Percentiles rank a stretch among this genome's conserved stretches.
Evolutionary conservation across 2,113 vertebrate species (phyloP).

Genomic region (Microtus oregoni): DNA sequence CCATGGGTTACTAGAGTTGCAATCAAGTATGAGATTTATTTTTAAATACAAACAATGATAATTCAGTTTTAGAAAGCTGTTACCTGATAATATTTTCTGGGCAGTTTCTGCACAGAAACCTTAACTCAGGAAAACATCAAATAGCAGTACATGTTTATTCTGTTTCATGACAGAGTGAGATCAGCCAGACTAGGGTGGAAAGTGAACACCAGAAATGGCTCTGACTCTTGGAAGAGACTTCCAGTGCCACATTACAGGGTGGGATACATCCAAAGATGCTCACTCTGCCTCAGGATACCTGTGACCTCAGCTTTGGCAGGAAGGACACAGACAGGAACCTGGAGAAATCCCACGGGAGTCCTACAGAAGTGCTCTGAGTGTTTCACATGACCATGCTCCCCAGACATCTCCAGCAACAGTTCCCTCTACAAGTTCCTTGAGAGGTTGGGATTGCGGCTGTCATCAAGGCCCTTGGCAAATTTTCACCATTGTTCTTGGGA

Average conservation of each 20-base stretch:
- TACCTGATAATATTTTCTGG: too few species aligned
- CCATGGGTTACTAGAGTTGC: too few species aligned
- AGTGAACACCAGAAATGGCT: background rate
- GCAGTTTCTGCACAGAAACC: too few species aligned
- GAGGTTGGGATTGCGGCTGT: background rate
- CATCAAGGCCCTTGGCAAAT: background rate
- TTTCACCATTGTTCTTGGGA: background rate
- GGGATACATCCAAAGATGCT: background rate
- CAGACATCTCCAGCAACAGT: background rate
- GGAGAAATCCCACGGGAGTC: background rate
- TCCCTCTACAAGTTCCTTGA: background rate
- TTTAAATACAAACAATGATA: too few species aligned
- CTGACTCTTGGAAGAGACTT: background rate
- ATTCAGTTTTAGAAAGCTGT: too few species aligned
- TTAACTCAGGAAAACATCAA: too few species aligned
- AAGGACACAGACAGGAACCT: background rate
- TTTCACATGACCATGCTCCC: background rate
- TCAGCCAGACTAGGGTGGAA: background rate
- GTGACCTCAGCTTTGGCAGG: background rate
- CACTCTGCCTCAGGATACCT: background rate
- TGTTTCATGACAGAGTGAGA: background rate
- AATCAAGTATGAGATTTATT: too few species aligned
- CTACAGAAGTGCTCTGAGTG: background rate
- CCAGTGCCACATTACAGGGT: background rate
- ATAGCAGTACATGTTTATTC: background rate